phyloP scores from a whole-genome alignment of 1,140 invertebrate genomes.

The Andricus grossulariae region DNA sequence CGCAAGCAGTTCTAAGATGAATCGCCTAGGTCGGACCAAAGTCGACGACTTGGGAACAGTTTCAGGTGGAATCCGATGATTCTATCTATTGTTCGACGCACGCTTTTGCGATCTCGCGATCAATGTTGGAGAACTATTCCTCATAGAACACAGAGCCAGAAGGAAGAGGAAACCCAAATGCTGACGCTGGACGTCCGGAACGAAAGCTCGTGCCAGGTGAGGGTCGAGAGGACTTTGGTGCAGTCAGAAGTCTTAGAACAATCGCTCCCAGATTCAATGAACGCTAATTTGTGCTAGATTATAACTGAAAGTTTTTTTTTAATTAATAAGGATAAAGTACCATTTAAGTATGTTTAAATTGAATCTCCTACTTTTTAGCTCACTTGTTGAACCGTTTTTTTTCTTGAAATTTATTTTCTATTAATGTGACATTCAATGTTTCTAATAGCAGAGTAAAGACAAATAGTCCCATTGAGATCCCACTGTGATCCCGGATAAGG shows the following conservation, averaged over 20 bases:
- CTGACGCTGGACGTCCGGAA: constrained; percentile 39
- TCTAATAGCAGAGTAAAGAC: too few species aligned
- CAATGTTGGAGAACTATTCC: constrained; percentile 61
- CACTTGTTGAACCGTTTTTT: too few species aligned
- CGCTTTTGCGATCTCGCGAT: constrained; percentile 49
- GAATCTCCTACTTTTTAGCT: too few species aligned
- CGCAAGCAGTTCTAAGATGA: constrained; percentile 42
- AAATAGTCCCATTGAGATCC: too few species aligned
- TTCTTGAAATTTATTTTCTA: too few species aligned
- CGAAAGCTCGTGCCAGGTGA: not conserved
- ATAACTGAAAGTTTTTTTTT: constrained; percentile 32
- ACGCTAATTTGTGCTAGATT: constrained; percentile 56
- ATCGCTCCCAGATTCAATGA: constrained; percentile 58
- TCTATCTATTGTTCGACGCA: constrained; percentile 59
- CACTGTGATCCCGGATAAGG: too few species aligned
- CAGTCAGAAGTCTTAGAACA: constrained; percentile 35
- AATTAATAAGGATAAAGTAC: too few species aligned
- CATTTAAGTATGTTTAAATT: too few species aligned
- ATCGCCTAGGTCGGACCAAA: constrained; percentile 42
- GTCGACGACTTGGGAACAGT: constrained; percentile 56
- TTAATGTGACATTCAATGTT: too few species aligned
- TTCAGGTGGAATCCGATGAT: constrained; percentile 60
- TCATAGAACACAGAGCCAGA: constrained; percentile 13
- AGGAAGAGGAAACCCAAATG: constrained; percentile 32
- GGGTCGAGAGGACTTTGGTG: not conserved